Evolutionary conservation across 2,888 invertebrate genomes (phyloP), one percentile per base, ranked within the genome.

Genomic region (Tenthredo livida): DNA sequence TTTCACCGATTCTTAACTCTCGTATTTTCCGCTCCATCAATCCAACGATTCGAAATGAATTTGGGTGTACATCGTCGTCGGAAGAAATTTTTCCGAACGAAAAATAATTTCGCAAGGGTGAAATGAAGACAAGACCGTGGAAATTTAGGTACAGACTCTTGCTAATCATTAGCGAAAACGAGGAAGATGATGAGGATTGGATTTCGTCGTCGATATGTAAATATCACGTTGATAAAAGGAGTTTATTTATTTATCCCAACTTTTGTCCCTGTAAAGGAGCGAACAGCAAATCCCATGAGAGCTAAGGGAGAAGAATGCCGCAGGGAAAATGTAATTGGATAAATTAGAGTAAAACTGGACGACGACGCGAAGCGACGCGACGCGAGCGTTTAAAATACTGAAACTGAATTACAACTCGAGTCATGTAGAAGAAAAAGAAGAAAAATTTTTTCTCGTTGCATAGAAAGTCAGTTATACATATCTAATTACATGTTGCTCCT

Each of bases 321-420:
- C 33, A n/a, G 75, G 25, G 15, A 21, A 1, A 21, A 37, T n/a
- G 58, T 78, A 78, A 78, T 78, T 78, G 54, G 58, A 78, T 78
- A 58, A 78, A 58, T 78, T 78, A 21, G 37, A 58, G 78, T n/a
- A 17, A 78, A 78, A 58, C 54, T 33, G 78, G 43, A 29, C 78
- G 78, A n/a, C 54, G 54, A 54, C 54, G 15, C 47, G 47, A 50
- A 12, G 47, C 40, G 47, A 47, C 47, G 25, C 21, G 33, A 58
- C 47, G 25, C 21, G 33, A 58, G 78, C 58, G 58, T 50, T 58
- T 78, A n/a, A 78, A 78, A 58, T 78, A 12, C 33, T 58, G 7
- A 75, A 78, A 78, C 58, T 58, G 21, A 78, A 58, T 78, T 78
- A 78, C 37, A 37, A 54, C 78, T 37, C 78, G n/a, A 78, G 58